Base-by-base conservation (phyloP, 2,888 invertebrate species). In the Microctonus brassicae region DNA sequence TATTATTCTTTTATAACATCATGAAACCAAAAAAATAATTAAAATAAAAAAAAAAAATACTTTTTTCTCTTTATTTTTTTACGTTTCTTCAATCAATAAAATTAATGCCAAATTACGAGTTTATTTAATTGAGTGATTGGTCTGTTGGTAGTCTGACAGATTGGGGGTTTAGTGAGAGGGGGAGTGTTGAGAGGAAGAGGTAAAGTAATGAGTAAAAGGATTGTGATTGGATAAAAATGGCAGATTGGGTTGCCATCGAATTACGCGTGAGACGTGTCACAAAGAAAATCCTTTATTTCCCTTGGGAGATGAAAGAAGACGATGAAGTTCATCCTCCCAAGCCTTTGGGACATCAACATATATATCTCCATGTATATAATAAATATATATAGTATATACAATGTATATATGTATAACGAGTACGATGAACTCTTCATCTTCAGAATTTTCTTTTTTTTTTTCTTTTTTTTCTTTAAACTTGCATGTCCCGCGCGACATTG, bases 171-270 rank as follows among this genome's bases (percentile, higher is more conserved):
- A 26, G 9, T 47, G 57, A 57, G 47, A 63, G 4, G 5, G 33
- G n/a, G 33, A n/a, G 24, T n/a, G n/a, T n/a, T n/a, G n/a, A n/a
- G n/a, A n/a, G n/a, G n/a, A n/a, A n/a, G n/a, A n/a, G n/a, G n/a
- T n/a, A n/a, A 13, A 47, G 63, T 57, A 33, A 58, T 66, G 29
- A 60, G 33, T 33, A n/a, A 20, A 39, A 33, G 29, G n/a, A 22
- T 66, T 66, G 66, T 52, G 53, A 70, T 65, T 70, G 63, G 67
- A 63, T 67, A 13, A 63, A 62, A 55, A 72, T 68, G 52, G 62
- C 53, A 63, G 55, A 68, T 63, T 58, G 62, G 57, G 47, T 61
- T 20, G 47, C 71, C n/a, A 67, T 72, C 58, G 67, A 67, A 63
- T 72, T 62, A 57, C 67, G 63, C 67, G 61, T 33, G 67, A 57